Evolutionary conservation across 1,140 invertebrate species (phyloP).

Genomic region (Ceratoteleas bidentatus): DNA sequence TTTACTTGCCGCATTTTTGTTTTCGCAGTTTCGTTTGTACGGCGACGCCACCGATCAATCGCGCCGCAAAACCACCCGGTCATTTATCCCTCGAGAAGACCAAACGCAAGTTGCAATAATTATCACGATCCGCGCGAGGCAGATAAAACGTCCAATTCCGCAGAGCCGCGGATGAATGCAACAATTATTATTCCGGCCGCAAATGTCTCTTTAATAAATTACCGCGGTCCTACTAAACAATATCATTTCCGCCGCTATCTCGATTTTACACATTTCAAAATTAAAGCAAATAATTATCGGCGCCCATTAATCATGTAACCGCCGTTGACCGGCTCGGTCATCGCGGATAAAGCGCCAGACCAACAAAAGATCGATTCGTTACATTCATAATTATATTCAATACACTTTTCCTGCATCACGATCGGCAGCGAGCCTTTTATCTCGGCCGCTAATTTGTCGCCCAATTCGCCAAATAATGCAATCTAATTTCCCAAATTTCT

Average conservation of each 20-base stretch:
- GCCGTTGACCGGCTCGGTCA: constrained; percentile 39
- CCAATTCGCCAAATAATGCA: constrained; percentile 3
- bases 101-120: constrained; percentile 18
- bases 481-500: background rate
- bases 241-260: constrained; percentile 53
- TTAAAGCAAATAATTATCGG: constrained; percentile 61
- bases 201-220: constrained; percentile 43
- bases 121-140: background rate
- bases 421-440: background rate
- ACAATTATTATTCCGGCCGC: constrained; percentile 40
- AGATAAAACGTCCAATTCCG: constrained; percentile 38
- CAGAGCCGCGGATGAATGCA: constrained; percentile 12
- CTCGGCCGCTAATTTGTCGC: constrained; percentile 16
- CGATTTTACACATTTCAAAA: constrained; percentile 60
- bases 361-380: constrained; percentile 55
- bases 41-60: background rate
- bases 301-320: constrained; percentile 52
- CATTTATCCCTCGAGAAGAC: no score
- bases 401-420: constrained; percentile 24
- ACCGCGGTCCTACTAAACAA: constrained; percentile 49
- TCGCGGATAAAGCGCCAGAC: constrained; percentile 23
- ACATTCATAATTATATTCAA: constrained; percentile 48
- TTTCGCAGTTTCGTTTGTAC: background rate
- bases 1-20: constrained; percentile 67
- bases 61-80: no score